Evolutionary conservation across 2,888 invertebrate genomes (phyloP).

Genomic region (Drosophila suboccidentalis): DNA sequence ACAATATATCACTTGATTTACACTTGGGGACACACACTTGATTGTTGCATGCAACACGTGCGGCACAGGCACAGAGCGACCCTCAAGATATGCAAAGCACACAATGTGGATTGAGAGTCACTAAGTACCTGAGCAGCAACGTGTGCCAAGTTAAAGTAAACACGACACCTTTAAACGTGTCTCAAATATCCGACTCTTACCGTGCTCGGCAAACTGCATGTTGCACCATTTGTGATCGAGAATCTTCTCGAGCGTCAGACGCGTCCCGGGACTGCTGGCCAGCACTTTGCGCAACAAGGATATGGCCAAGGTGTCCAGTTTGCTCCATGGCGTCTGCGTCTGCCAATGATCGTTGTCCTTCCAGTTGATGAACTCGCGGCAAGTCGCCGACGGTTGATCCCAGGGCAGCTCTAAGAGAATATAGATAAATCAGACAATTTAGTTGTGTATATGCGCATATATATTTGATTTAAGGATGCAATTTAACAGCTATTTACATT

Average conservation of each 20-base stretch:
- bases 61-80: constrained; percentile 85
- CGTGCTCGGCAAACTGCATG: constrained; percentile 85
- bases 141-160: constrained; percentile 26
- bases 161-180: neutral
- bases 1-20: neutral
- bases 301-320: constrained; percentile 91
- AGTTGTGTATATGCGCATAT: no score
- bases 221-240: constrained; percentile 92
- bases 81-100: constrained; percentile 82
- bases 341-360: constrained; percentile 89
- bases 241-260: constrained; percentile 90
- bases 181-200: constrained; percentile 70
- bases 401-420: constrained; percentile 93
- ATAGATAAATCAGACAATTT: neutral
- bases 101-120: constrained; percentile 90
- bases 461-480: constrained; percentile 7
- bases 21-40: constrained; percentile 6
- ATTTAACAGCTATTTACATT: constrained; percentile 21
- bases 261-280: constrained; percentile 88
- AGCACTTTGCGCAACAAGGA: constrained; percentile 92
- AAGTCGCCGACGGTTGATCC: constrained; percentile 92
- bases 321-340: constrained; percentile 91
- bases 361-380: constrained; percentile 92
- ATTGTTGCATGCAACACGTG: constrained; percentile 32
- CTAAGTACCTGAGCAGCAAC: constrained; percentile 91